Conservation (phyloP, 2,113 vertebrate genomes). For the Amblyornis subalaris region DNA sequence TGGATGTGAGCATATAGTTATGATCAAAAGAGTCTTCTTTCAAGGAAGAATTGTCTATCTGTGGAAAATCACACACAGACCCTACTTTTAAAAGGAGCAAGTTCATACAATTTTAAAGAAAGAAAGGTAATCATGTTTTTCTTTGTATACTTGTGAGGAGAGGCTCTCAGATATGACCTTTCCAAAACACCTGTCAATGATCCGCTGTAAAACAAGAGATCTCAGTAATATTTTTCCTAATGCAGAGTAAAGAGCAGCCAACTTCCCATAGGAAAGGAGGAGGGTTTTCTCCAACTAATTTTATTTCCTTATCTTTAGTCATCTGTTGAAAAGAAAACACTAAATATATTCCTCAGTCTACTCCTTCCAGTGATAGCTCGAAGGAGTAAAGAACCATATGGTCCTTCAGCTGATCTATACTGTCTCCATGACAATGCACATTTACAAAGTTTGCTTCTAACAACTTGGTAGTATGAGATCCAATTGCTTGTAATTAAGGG, state of each 20-base stretch:
- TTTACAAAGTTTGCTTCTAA: slow-evolving; percentile 53
- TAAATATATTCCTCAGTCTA: slow-evolving; percentile 62
- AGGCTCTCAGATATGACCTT: slow-evolving; percentile 9
- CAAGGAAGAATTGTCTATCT: background rate
- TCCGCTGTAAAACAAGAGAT: slow-evolving; percentile 3
- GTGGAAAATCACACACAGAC: background rate
- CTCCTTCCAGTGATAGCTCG: slow-evolving; percentile 64
- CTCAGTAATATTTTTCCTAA: slow-evolving; percentile 40
- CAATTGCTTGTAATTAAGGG: background rate
- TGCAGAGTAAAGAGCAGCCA: slow-evolving; percentile 38
- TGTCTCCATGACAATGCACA: slow-evolving; percentile 69
- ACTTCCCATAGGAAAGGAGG: slow-evolving; percentile 38
- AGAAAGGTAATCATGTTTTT: background rate
- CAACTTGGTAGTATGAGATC: slow-evolving; percentile 25
- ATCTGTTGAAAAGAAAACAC: slow-evolving; percentile 55
- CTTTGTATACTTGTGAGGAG: background rate
- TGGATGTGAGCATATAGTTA: background rate
- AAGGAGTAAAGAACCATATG: slow-evolving; percentile 70
- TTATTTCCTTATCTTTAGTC: slow-evolving; percentile 66
- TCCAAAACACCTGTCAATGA: background rate
- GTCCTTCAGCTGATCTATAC: slow-evolving; percentile 58
- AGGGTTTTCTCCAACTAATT: slow-evolving; percentile 64
- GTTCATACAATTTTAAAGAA: background rate
- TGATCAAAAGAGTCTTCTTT: background rate
- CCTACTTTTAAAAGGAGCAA: background rate